Percentiles rank a stretch among this genome's conserved stretches.
Conservation (phyloP, 2,797 vertebrate species). For the Delichon dasypus region DNA sequence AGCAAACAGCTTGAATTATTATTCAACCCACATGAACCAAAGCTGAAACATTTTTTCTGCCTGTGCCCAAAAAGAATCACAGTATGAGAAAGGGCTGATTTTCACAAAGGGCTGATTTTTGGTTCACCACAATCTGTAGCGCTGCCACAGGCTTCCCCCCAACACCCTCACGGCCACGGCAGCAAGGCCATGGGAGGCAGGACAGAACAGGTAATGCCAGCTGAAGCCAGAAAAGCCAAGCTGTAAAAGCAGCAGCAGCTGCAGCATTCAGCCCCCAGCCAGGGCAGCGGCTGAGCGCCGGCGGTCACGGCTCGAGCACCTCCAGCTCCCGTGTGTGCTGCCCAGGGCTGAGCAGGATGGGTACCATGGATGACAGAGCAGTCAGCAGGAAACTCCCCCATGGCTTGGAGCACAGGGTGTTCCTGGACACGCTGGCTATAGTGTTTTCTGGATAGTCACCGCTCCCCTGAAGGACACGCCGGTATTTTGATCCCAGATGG, state of each 20-base stretch:
- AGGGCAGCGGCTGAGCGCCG: accelerated
- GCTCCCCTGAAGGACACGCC: neutral
- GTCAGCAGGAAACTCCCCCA: accelerated
- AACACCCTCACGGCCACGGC: accelerated
- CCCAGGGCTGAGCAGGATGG: accelerated
- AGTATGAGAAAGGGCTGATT: neutral
- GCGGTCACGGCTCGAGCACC: accelerated
- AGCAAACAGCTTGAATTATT: neutral
- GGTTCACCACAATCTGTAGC: neutral
- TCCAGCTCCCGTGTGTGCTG: accelerated
- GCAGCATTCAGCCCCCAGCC: neutral
- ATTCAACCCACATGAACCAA: neutral
- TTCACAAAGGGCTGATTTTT: neutral
- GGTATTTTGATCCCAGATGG: neutral
- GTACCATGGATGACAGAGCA: accelerated
- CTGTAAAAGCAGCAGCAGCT: neutral
- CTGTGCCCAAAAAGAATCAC: neutral
- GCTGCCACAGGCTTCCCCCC: too few relatives aligned
- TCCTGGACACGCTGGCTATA: accelerated
- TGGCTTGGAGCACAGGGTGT: neutral
- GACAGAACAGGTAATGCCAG: neutral
- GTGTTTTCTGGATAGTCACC: neutral
- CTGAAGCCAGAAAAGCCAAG: neutral
- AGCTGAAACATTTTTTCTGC: neutral
- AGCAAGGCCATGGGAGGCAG: neutral